Evolutionary conservation across 1,140 invertebrate species (phyloP).

Genomic region (Aricia agestis): DNA sequence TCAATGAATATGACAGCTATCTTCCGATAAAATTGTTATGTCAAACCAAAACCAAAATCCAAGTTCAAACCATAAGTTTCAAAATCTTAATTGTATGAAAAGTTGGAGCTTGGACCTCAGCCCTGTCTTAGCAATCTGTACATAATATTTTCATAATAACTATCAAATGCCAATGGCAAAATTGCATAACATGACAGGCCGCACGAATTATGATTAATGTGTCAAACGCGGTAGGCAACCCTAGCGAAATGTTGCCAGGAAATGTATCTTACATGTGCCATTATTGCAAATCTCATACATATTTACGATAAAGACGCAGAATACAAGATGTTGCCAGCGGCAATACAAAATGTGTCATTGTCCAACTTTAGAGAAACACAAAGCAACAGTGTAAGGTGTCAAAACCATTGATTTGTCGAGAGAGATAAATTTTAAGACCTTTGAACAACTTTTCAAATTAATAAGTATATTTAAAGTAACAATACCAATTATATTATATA

Average conservation of each 20-base stretch:
- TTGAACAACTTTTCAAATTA: too few species aligned
- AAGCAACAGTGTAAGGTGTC: not conserved
- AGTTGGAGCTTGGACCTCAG: not conserved
- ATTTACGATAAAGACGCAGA: slow-evolving; percentile 5
- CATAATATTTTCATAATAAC: not conserved
- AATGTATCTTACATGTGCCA: slow-evolving; percentile 3
- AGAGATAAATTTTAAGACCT: too few species aligned
- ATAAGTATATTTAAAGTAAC: too few species aligned
- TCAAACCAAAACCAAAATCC: too few species aligned
- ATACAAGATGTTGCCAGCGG: not conserved
- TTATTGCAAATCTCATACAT: slow-evolving; percentile 11
- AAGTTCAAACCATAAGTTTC: too few species aligned
- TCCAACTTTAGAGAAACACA: not conserved
- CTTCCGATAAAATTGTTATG: too few species aligned
- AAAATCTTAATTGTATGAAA: too few species aligned
- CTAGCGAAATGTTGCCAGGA: slow-evolving; percentile 5
- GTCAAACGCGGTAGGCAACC: not conserved
- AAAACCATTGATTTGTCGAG: not conserved
- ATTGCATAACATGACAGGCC: slow-evolving; percentile 1
- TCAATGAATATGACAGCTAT: too few species aligned
- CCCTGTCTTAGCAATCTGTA: not conserved
- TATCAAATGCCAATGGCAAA: slow-evolving; percentile 3
- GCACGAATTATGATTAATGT: slow-evolving; percentile 11
- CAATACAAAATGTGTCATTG: not conserved
- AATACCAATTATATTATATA: too few species aligned